phyloP scores from a whole-genome alignment of 2,797 vertebrate genomes.

The Tokudaia tokunoshimensis region DNA sequence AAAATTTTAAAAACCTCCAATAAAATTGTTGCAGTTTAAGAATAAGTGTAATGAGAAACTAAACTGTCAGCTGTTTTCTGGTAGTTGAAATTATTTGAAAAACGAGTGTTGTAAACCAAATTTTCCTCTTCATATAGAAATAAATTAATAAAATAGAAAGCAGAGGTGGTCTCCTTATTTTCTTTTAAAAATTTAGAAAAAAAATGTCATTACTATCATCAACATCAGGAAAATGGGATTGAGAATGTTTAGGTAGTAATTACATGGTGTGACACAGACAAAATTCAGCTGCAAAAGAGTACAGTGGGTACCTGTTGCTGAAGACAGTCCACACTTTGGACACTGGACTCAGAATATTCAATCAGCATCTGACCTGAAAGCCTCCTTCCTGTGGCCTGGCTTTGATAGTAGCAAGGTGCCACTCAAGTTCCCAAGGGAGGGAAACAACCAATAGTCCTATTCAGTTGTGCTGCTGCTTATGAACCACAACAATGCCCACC shows the following conservation, averaged over 20 bases:
- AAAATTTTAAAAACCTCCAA: neutral
- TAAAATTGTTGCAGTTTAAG: neutral
- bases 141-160: neutral
- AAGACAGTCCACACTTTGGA: neutral
- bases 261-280: neutral
- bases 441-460: neutral
- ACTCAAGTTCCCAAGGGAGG: neutral
- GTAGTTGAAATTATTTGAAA: neutral
- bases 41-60: constrained; percentile 11
- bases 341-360: neutral
- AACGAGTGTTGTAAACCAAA: neutral
- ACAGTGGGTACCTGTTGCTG: neutral
- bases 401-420: neutral
- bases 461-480: neutral
- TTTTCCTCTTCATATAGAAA: constrained; percentile 38
- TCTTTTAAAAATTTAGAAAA: neutral
- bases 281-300: neutral
- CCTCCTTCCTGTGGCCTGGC: neutral
- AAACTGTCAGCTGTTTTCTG: neutral
- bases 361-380: neutral
- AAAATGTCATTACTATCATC: neutral
- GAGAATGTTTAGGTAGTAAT: neutral
- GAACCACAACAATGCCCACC: neutral
- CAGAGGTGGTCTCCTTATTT: neutral
- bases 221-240: neutral